These are phyloP conservation scores for Lerema accius DNA, from an alignment of 1,140 invertebrate species.

Conservation along the genomic window DNA sequence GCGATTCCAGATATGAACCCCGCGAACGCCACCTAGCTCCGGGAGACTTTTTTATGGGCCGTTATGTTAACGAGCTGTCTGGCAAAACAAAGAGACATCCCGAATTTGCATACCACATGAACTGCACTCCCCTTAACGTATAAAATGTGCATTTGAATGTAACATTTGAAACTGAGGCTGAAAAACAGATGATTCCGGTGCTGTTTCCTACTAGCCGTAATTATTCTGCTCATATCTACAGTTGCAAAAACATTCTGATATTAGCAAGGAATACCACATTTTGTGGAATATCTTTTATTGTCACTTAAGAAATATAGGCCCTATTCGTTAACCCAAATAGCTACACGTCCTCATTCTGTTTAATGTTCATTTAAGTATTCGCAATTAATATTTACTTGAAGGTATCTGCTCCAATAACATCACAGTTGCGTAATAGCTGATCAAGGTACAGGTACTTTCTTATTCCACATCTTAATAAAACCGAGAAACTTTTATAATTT, in stretches of 20 bases:
- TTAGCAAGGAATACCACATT: no score
- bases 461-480: not conserved
- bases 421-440: no score
- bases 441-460: no score
- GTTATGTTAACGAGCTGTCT: conserved; percentile 67
- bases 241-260: no score
- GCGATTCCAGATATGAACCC: conserved; percentile 73
- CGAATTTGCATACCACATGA: conserved; percentile 48
- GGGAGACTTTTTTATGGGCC: conserved; percentile 62
- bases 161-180: conserved; percentile 1
- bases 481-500: not conserved
- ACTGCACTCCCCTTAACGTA: conserved; percentile 20
- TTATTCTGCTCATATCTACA: no score
- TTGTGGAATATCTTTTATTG: no score
- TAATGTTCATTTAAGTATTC: no score
- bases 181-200: conserved; percentile 1
- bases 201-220: conserved; percentile 1
- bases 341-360: no score
- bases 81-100: conserved; percentile 51
- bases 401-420: no score
- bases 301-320: no score
- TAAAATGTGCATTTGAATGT: conserved; percentile 39
- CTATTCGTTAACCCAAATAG: no score
- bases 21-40: conserved; percentile 52
- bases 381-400: no score